These are phyloP conservation scores for Netelia virgata DNA, from an alignment of 2,888 invertebrate species.

Conservation along the genomic window DNA sequence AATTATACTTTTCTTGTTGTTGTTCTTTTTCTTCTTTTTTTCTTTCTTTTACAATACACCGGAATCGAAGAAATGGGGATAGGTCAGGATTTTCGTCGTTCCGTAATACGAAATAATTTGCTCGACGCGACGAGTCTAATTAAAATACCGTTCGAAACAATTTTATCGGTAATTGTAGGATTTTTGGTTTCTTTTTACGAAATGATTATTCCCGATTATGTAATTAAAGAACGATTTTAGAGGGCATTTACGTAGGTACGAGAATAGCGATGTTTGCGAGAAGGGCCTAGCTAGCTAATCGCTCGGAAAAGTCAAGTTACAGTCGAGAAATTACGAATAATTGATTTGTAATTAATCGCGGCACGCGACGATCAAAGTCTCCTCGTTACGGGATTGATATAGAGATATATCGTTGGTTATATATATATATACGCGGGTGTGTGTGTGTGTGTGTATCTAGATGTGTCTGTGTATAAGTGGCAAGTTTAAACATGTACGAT, in stretches of 20 bases:
- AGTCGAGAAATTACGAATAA: slow-evolving; percentile 49
- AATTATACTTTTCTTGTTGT: background rate
- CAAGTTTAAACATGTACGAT: slow-evolving; percentile 51
- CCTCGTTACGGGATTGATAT: background rate
- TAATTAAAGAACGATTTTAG: background rate
- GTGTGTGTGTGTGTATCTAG: background rate
- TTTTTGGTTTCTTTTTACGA: too few species aligned
- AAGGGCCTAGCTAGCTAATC: background rate
- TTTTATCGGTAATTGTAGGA: too few species aligned
- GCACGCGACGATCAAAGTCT: slow-evolving; percentile 43
- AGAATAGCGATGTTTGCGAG: background rate
- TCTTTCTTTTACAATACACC: background rate
- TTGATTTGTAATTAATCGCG: slow-evolving; percentile 64
- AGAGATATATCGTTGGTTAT: background rate
- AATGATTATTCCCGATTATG: background rate
- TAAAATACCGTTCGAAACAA: too few species aligned
- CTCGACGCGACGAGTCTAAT: too few species aligned
- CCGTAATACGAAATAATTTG: too few species aligned
- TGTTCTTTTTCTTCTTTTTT: background rate
- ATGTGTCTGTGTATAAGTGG: too few species aligned
- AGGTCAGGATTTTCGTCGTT: too few species aligned
- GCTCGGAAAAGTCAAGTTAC: slow-evolving; percentile 31
- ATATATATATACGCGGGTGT: background rate
- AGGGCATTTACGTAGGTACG: background rate
- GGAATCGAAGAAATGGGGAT: too few species aligned